Conservation (phyloP, 2,113 vertebrate species). For the Axis porcinus region DNA sequence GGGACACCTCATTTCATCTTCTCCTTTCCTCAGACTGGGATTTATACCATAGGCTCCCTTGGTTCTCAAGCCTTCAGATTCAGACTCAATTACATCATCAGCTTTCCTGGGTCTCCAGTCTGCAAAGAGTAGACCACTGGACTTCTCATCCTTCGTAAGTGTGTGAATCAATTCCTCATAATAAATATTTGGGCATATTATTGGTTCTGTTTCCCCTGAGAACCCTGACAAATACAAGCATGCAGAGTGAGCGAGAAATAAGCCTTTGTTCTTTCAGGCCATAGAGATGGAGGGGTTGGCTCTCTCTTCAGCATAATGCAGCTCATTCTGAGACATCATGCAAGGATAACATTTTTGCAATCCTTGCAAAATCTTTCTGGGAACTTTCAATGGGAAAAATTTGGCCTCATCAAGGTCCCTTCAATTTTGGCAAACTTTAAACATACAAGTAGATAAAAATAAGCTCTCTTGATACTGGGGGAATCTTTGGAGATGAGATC, state of each 20-base stretch:
- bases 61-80: background rate
- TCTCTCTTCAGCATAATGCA: background rate
- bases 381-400: background rate
- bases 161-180: background rate
- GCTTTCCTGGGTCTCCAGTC: background rate
- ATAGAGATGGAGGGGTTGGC: background rate
- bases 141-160: background rate
- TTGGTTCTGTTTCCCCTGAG: background rate
- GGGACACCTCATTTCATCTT: background rate
- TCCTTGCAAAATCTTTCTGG: background rate
- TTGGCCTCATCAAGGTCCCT: background rate
- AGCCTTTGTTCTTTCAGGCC: background rate
- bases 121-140: background rate
- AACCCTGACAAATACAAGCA: background rate
- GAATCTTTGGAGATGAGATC: background rate
- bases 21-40: background rate
- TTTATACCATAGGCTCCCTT: background rate
- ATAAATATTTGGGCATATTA: background rate
- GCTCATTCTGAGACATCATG: background rate
- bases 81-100: background rate
- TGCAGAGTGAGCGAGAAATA: background rate
- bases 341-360: background rate
- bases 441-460: conserved; percentile 1
- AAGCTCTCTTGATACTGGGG: background rate
- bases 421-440: background rate